phyloP scores from a whole-genome alignment of 1,140 invertebrate species.

The Rhopalosiphum maidis region DNA sequence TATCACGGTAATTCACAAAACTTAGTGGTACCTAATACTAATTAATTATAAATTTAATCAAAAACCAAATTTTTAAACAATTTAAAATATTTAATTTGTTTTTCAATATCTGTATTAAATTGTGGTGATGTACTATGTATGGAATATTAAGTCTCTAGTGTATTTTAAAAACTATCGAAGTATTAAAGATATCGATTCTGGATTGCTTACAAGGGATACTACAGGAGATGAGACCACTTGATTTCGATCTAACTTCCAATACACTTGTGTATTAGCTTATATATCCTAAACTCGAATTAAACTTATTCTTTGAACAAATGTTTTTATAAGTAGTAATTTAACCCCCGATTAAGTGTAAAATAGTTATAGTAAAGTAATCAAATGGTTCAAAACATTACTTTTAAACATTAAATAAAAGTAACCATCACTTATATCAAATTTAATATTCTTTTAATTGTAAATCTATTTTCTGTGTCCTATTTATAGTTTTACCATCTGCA shows the following conservation, averaged over 20 bases:
- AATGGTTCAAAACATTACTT: not conserved
- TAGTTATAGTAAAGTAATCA: not conserved
- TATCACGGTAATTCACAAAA: not conserved
- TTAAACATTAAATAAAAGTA: not conserved
- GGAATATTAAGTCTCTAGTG: not conserved
- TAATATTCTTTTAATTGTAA: not conserved
- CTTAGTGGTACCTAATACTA: not conserved
- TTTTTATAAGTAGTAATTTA: not conserved
- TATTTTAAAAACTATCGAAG: conserved; percentile 38
- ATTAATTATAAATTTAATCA: not conserved
- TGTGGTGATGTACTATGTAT: not conserved
- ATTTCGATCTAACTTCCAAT: conserved; percentile 22
- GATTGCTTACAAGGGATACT: not conserved
- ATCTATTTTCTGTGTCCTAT: not conserved
- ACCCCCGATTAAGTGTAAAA: not conserved
- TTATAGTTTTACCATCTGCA: not conserved
- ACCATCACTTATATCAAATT: not conserved
- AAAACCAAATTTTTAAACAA: not conserved
- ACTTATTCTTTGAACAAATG: not conserved
- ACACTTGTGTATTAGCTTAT: not conserved
- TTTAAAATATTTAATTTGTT: not conserved
- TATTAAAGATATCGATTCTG: conserved; percentile 9
- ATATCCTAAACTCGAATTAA: not conserved
- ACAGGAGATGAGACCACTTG: not conserved
- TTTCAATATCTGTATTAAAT: not conserved